Percentiles rank a stretch among this genome's conserved stretches.
Evolutionary conservation across 1,140 invertebrate genomes (phyloP).

Genomic region (Macrostomum lignano): DNA sequence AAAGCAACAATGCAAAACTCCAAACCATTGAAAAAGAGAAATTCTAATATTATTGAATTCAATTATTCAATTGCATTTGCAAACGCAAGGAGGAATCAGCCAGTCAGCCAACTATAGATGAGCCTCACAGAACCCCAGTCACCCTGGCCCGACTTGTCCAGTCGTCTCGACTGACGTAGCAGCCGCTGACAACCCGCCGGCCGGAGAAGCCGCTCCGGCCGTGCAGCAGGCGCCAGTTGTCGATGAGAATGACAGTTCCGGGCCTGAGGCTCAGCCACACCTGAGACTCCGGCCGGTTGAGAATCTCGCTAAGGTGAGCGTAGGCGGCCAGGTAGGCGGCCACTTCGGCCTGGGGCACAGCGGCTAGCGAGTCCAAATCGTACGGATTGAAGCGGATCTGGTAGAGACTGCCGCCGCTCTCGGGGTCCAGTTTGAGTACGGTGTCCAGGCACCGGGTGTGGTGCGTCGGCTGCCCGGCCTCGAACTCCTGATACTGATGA

Average conservation of each 20-base stretch:
- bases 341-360: conserved; percentile 29
- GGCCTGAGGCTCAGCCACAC: conserved; percentile 35
- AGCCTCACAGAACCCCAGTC: too few species aligned
- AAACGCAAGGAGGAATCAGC: too few species aligned
- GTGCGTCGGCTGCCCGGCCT: conserved; percentile 4
- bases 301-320: conserved; percentile 31
- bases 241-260: conserved; percentile 38
- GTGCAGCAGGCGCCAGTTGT: conserved; percentile 46
- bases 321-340: conserved; percentile 36
- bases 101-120: too few species aligned
- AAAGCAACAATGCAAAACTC: too few species aligned
- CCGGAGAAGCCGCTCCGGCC: conserved; percentile 37
- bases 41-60: too few species aligned
- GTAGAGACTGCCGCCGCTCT: conserved; percentile 9
- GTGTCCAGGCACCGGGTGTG: conserved; percentile 11
- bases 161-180: background rate
- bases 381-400: conserved; percentile 34
- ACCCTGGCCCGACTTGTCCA: too few species aligned
- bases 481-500: conserved; percentile 35
- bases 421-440: conserved; percentile 10
- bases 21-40: too few species aligned
- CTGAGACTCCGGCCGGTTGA: conserved; percentile 29
- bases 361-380: conserved; percentile 35
- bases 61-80: too few species aligned
- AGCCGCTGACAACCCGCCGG: conserved; percentile 10